phyloP scores from a whole-genome alignment of 2,888 invertebrate genomes.

The Alsophila aescularia region DNA sequence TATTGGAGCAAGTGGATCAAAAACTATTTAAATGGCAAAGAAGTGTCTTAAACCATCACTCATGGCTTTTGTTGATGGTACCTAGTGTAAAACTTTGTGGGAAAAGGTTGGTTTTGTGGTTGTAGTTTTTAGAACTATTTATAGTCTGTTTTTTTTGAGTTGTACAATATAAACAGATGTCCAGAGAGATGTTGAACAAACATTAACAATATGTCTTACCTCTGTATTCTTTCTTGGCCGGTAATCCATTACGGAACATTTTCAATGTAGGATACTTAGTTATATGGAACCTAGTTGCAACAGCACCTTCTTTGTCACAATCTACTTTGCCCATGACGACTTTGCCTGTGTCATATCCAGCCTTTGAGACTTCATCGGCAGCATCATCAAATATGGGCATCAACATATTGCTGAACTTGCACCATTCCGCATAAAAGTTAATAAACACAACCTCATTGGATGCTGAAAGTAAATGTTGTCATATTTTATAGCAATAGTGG shows the following conservation, averaged over 20 bases:
- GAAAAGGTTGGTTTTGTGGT: too few species aligned
- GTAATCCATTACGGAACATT: constrained; percentile 94
- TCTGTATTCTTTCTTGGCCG: constrained; percentile 95
- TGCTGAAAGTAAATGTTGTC: constrained; percentile 86
- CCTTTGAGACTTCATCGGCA: constrained; percentile 91
- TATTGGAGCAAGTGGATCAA: too few species aligned
- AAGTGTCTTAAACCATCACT: too few species aligned
- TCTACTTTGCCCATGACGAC: constrained; percentile 98
- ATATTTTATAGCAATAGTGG: too few species aligned
- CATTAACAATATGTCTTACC: constrained; percentile 79
- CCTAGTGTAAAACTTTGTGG: too few species aligned
- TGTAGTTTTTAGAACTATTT: too few species aligned
- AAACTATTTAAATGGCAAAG: too few species aligned
- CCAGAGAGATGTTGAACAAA: too few species aligned
- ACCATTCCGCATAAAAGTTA: constrained; percentile 99
- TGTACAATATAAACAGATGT: too few species aligned
- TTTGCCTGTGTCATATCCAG: constrained; percentile 91
- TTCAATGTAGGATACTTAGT: constrained; percentile 99
- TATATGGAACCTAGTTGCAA: constrained; percentile 97
- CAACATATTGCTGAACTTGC: constrained; percentile 98
- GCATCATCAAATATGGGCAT: constrained; percentile 99
- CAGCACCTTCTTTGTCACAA: constrained; percentile 95
- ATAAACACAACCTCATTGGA: constrained; percentile 98
- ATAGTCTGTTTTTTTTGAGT: too few species aligned
- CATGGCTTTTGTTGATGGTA: too few species aligned